Evolutionary conservation across 2,113 vertebrate species (phyloP), one percentile per base, ranked within the genome.

Genomic region (Python bivittatus): DNA sequence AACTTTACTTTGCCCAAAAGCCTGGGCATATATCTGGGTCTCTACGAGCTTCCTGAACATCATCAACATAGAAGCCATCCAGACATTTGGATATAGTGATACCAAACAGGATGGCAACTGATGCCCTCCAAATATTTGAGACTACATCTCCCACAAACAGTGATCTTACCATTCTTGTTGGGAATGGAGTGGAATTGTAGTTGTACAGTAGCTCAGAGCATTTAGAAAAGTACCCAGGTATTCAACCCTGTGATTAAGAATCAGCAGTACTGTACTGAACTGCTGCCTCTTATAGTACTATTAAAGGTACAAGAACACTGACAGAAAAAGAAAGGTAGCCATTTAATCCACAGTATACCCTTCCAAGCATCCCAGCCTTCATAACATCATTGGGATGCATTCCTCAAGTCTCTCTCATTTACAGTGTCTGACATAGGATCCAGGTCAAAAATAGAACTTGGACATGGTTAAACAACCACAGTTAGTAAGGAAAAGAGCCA

Each of bases 361-460:
- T 89, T 68, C n/a, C 29, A 57, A 64, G 53, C 57, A 68, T n/a
- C 38, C 61, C 58, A 17, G 25, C 33, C n/a, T 42, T 90, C 58
- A 61, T 38, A 6, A n/a, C 38, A 92, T 48, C 58, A 58, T 42
- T 88, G 29, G 85, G 53, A 17, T 20, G 20, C 29, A 58, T 64
- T 68, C 38, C 86, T 90, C 58, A 25, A 58, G 20, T 57, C 60
- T 27, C 13, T 84, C 79, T 53, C 53, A 79, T 85, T 68, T 91
- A 88, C 61, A 60, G 56, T 38, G 3, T 90, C 92, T 90, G 56
- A 88, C 33, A 79, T n/a, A 58, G 61, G 88, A 72, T 52, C 53
- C 27, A 25, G 8, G 58, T 15, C 72, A 88, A 89, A 94, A 94
- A 94, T 88, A 92, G 89, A 90, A 25, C 89, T 88, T 83, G 48